Conservation (phyloP, 1,140 invertebrate genomes). For the Drosophila aff. region DNA sequence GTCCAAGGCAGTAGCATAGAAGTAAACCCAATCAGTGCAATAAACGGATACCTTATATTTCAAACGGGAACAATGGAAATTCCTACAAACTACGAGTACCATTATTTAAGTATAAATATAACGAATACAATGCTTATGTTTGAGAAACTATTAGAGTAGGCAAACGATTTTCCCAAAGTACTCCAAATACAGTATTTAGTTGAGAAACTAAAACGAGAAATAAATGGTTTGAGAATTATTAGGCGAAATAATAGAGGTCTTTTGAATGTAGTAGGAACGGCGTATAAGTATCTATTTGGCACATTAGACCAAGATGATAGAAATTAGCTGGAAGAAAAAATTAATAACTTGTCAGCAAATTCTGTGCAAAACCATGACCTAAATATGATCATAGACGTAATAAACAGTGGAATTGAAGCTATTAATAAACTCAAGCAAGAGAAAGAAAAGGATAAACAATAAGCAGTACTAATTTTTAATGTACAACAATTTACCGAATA, state of each 20-base stretch:
- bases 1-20: neutral
- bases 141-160: neutral
- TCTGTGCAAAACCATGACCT: no score
- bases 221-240: no score
- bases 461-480: conserved; percentile 2
- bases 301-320: no score
- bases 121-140: neutral
- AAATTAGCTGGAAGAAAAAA: neutral
- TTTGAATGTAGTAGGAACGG: no score
- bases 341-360: neutral
- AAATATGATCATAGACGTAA: no score
- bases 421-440: no score
- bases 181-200: no score
- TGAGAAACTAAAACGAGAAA: no score
- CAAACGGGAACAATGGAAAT: neutral
- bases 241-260: no score
- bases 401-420: no score
- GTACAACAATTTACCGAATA: conserved; percentile 10
- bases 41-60: neutral
- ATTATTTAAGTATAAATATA: neutral
- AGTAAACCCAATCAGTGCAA: neutral
- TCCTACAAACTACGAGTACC: neutral
- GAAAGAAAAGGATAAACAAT: no score
- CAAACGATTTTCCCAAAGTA: neutral
- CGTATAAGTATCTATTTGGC: no score